Evolutionary conservation across 2,797 vertebrate species (phyloP), one percentile per base, ranked within the genome.

Genomic region (Anguilla marmorata): DNA sequence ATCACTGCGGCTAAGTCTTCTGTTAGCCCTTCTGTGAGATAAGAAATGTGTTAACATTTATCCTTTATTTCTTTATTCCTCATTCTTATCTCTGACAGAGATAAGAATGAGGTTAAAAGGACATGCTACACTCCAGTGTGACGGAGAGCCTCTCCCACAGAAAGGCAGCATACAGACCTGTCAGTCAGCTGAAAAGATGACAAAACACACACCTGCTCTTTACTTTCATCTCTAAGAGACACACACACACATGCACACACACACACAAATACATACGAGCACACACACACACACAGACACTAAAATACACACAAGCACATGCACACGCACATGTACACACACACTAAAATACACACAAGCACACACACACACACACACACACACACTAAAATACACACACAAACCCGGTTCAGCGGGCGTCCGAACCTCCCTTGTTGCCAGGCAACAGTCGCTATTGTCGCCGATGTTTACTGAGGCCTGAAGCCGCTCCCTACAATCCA

Each of bases 371-470:
- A 45, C 33, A 82, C n/a, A 72, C n/a, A 84, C 41, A 87, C 45
- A 84, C 50, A 84, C 76, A 87, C 54, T n/a, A 79, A 50, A 30
- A 76, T 30, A 76, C 86, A 66, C 86, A n/a, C 30, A 37, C 50
- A 63, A 21, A 54, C 27, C 79, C 58, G 69, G 82, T 19, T 63
- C 54, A 69, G 82, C 63, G 74, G 60, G 33, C 52, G 56, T 72
- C 63, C 82, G 54, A 30, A 66, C 45, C 30, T 84, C 48, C 41
- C 82, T 72, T 45, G 87, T 84, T 85, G 60, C 63, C 52, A n/a
- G 48, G 63, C 82, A 74, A 74, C 82, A 19, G 48, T 85, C 19
- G 33, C 60, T 30, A 72, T 88, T 88, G 87, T 88, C 66, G 79
- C 66, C 4, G 16, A 33, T 52, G 45, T 74, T 50, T 72, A 88